Conservation (phyloP, 2,113 vertebrate genomes). For the Ophthalmolycus amberensis region DNA sequence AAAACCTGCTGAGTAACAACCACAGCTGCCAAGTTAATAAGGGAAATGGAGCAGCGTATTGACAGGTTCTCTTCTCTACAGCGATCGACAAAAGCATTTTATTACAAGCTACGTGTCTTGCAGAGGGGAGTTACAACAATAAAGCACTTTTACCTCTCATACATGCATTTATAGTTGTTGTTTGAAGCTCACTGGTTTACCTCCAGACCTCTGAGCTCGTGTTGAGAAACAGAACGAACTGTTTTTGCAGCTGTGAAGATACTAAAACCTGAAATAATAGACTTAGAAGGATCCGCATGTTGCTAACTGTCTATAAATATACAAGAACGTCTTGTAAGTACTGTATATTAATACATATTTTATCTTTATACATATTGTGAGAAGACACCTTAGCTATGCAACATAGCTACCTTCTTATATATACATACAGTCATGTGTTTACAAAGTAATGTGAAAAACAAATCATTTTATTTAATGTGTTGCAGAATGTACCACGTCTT, state of each 20-base stretch:
- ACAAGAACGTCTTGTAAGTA: neutral
- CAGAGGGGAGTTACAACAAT: neutral
- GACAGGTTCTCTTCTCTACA: neutral
- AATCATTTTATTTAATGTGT: neutral
- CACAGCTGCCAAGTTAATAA: neutral
- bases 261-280: neutral
- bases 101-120: neutral
- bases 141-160: neutral
- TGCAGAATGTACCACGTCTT: neutral
- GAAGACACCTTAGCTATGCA: no score
- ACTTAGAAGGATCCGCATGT: neutral
- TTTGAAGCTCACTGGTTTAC: neutral
- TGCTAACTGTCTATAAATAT: no score
- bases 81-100: neutral
- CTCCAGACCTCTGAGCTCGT: neutral
- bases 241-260: neutral
- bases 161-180: neutral
- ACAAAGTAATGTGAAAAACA: neutral
- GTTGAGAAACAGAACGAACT: neutral
- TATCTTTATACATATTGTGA: neutral
- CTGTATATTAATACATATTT: neutral
- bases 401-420: no score
- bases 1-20: slow-evolving; percentile 3
- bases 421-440: neutral
- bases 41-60: neutral